A percentile compares a stretch with the other conserved stretches of the same genome.
Evolutionary conservation across 2,113 vertebrate genomes (phyloP).

Genomic region (Cyanoramphus novaezelandiae): DNA sequence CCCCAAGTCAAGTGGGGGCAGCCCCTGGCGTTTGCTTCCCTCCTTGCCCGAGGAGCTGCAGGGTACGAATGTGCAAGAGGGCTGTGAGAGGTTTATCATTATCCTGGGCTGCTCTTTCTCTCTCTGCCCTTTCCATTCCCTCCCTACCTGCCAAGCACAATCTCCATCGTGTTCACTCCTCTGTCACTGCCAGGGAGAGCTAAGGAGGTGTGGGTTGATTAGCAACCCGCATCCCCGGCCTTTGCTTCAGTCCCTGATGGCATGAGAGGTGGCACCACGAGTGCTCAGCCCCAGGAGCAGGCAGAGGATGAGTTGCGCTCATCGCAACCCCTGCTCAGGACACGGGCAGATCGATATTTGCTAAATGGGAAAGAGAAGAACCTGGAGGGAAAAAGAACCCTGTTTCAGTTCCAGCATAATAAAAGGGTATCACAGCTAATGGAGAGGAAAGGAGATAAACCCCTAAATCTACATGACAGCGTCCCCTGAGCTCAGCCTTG

Average conservation of each 20-base stretch:
- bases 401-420: background rate
- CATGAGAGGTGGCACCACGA: background rate
- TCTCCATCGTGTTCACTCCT: background rate
- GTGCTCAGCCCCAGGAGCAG: background rate
- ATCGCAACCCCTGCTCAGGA: background rate
- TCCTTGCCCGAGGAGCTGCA: background rate
- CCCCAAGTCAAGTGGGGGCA: background rate
- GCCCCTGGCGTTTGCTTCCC: background rate
- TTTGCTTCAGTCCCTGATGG: background rate
- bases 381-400: background rate
- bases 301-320: background rate
- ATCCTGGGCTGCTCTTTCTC: background rate
- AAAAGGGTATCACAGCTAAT: constrained; percentile 33
- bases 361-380: background rate
- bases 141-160: background rate
- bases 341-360: background rate
- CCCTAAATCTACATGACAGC: constrained; percentile 52
- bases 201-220: background rate
- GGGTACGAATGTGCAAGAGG: background rate
- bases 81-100: background rate
- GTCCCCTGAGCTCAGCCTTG: constrained; percentile 51
- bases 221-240: background rate
- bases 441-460: constrained; percentile 33
- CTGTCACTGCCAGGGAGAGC: background rate
- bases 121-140: background rate